Evolutionary conservation across 2,888 invertebrate genomes (phyloP).

Genomic region (Drosophila kokeensis): DNA sequence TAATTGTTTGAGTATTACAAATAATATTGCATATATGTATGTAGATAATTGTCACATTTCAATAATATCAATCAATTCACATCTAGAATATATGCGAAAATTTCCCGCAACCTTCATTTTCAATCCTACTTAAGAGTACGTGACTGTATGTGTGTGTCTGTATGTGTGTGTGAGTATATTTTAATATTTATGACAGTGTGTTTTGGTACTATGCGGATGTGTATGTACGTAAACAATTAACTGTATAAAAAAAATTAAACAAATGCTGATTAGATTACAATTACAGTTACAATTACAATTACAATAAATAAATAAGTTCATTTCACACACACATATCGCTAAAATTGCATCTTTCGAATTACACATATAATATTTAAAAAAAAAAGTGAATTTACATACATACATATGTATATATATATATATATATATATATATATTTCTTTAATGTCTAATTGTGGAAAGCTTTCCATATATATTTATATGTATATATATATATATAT

Average conservation of each 20-base stretch:
- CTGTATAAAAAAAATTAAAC: slow-evolving; percentile 26
- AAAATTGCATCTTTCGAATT: slow-evolving; percentile 53
- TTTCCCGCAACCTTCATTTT: slow-evolving; percentile 27
- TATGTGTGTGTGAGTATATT: slow-evolving; percentile 2
- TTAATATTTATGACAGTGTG: slow-evolving; percentile 14
- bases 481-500: neutral
- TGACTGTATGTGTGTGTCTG: slow-evolving; percentile 11
- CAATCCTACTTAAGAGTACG: slow-evolving; percentile 52
- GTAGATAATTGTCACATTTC: slow-evolving; percentile 22
- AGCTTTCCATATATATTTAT: slow-evolving; percentile 5
- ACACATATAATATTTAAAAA: slow-evolving; percentile 15
- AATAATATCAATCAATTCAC: slow-evolving; percentile 32
- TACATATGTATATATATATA: slow-evolving; percentile 17
- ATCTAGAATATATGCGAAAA: slow-evolving; percentile 22
- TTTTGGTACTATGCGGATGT: slow-evolving; percentile 19
- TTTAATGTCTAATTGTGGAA: slow-evolving; percentile 28
- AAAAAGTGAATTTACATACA: slow-evolving; percentile 36
- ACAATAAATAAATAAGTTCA: slow-evolving; percentile 36
- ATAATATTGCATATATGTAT: slow-evolving; percentile 59
- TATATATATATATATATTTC: slow-evolving; percentile 13
- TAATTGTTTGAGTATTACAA: slow-evolving; percentile 53
- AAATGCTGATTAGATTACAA: slow-evolving; percentile 31
- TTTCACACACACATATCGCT: slow-evolving; percentile 52
- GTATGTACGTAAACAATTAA: slow-evolving; percentile 36
- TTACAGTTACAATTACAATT: slow-evolving; percentile 33